These are phyloP conservation scores for Hippasteria phrygiana DNA, from an alignment of 53 echinoderm and acorn worm genomes.

Conservation along the genomic window DNA sequence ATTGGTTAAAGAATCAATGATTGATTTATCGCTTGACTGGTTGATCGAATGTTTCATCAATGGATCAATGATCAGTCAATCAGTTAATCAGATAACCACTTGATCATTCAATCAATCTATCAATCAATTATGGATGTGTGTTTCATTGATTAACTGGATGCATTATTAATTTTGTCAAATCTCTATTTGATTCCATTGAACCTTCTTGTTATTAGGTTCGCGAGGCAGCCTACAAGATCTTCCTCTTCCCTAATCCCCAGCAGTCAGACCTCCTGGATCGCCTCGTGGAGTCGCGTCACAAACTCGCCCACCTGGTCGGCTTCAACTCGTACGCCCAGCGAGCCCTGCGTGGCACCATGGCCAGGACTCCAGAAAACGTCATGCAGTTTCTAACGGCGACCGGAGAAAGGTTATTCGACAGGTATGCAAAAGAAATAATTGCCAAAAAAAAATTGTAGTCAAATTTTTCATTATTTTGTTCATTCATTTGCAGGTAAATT, in stretches of 20 bases:
- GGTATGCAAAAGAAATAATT: constrained; percentile 40
- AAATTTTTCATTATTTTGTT: too few relatives aligned
- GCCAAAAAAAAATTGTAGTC: too few relatives aligned
- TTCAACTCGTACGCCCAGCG: constrained; percentile 88
- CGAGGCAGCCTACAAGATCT: constrained; percentile 96
- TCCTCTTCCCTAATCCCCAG: constrained; percentile 83
- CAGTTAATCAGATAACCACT: too few relatives aligned
- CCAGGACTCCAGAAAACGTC: constrained; percentile 80
- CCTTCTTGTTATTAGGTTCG: constrained; percentile 64
- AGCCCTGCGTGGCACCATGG: constrained; percentile 89
- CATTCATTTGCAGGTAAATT: too few relatives aligned
- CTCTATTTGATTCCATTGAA: neutral
- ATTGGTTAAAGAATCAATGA: too few relatives aligned
- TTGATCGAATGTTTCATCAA: too few relatives aligned
- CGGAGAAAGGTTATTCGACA: constrained; percentile 74
- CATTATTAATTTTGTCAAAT: too few relatives aligned
- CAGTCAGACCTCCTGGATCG: constrained; percentile 75
- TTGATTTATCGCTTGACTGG: too few relatives aligned
- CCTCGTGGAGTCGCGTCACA: constrained; percentile 76
- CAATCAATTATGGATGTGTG: too few relatives aligned
- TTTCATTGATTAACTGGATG: too few relatives aligned
- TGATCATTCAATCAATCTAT: too few relatives aligned
- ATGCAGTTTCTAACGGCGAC: constrained; percentile 85
- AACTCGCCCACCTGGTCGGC: constrained; percentile 87
- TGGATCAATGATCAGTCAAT: too few relatives aligned